These are phyloP conservation scores for Acanthurus leucopareius DNA, from an alignment of 2,797 vertebrate species.

Conservation along the genomic window DNA sequence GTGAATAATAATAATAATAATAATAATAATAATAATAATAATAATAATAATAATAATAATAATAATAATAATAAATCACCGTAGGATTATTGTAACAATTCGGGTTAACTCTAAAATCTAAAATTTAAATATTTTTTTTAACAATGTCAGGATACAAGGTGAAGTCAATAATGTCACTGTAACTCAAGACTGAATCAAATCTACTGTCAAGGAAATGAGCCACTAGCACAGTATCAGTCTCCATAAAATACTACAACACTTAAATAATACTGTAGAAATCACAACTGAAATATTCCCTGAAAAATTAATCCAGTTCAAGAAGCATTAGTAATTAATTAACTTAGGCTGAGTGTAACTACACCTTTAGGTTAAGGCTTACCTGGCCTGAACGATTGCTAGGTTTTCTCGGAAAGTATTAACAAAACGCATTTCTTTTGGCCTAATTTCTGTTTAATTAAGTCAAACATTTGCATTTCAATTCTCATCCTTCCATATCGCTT, in stretches of 20 bases:
- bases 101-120: neutral
- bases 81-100: neutral
- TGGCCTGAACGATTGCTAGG: neutral
- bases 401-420: conserved; percentile 4
- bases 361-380: neutral
- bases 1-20: neutral
- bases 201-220: neutral
- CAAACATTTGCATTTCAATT: conserved; percentile 2
- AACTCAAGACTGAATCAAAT: neutral
- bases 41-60: conserved; percentile 19
- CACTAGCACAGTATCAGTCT: neutral
- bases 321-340: neutral
- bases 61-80: conserved; percentile 25
- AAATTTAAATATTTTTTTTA: neutral
- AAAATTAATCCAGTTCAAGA: conserved; percentile 1
- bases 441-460: conserved; percentile 38
- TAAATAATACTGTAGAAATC: neutral
- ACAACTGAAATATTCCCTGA: neutral
- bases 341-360: neutral
- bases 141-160: neutral
- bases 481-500: neutral
- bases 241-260: neutral
- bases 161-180: neutral
- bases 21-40: conserved; percentile 21
- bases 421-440: neutral